phyloP scores from a whole-genome alignment of 2,888 invertebrate genomes.

The Cheilosia variabilis region DNA sequence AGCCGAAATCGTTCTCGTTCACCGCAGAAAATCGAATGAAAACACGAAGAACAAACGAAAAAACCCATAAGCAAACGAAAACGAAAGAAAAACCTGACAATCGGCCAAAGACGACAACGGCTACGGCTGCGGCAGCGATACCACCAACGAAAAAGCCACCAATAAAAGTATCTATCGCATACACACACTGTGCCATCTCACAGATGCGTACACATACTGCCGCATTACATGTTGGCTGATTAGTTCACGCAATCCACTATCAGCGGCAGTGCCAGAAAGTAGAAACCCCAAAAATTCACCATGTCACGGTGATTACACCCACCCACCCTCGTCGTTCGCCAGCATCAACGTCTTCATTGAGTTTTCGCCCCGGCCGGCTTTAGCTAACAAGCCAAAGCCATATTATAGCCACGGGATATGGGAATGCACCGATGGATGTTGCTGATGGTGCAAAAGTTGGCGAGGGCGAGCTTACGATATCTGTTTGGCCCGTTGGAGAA shows the following conservation, averaged over 20 bases:
- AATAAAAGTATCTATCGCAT: slow-evolving; percentile 62
- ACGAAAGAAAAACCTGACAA: slow-evolving; percentile 67
- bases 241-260: slow-evolving; percentile 70
- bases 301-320: slow-evolving; percentile 21
- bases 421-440: slow-evolving; percentile 23
- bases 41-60: slow-evolving; percentile 63
- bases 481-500: slow-evolving; percentile 32
- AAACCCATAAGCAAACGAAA: slow-evolving; percentile 63
- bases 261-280: slow-evolving; percentile 46
- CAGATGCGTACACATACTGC: slow-evolving; percentile 12
- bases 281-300: slow-evolving; percentile 60
- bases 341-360: slow-evolving; percentile 39
- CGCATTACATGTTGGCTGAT: slow-evolving; percentile 52
- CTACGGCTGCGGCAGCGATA: slow-evolving; percentile 45
- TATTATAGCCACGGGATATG: neutral
- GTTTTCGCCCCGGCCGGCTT: slow-evolving; percentile 23
- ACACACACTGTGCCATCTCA: slow-evolving; percentile 6
- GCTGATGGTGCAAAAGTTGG: slow-evolving; percentile 21
- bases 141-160: slow-evolving; percentile 64
- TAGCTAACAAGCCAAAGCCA: slow-evolving; percentile 5
- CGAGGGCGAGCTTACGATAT: slow-evolving; percentile 53
- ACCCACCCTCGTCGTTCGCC: slow-evolving; percentile 16
- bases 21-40: slow-evolving; percentile 66
- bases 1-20: slow-evolving; percentile 65
- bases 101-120: slow-evolving; percentile 43